Conservation (phyloP, 2,797 vertebrate genomes). For the Enteromius fasciolatus region DNA sequence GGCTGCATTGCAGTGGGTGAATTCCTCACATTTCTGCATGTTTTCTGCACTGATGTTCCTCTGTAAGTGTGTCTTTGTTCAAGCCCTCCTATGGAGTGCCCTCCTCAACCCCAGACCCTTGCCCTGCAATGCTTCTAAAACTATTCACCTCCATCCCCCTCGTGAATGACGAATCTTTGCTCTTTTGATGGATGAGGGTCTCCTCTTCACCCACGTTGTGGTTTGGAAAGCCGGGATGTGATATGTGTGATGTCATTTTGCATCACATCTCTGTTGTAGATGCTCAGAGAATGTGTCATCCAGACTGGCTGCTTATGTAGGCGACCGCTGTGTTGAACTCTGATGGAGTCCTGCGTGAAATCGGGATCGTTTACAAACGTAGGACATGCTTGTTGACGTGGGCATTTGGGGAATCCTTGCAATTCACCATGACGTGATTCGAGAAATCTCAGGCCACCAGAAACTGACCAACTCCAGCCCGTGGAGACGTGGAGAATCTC, state of each 20-base stretch:
- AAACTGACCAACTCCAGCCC: slow-evolving; percentile 19
- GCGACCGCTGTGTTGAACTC: slow-evolving; percentile 17
- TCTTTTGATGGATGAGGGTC: slow-evolving; percentile 39
- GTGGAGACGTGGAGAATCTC: slow-evolving; percentile 28
- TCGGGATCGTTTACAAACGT: slow-evolving; percentile 48
- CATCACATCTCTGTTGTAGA: neutral
- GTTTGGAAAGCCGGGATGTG: slow-evolving; percentile 5
- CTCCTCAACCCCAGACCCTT: slow-evolving; percentile 52
- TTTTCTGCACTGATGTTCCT: slow-evolving; percentile 66
- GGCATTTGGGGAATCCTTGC: slow-evolving; percentile 59
- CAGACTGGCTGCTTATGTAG: slow-evolving; percentile 2
- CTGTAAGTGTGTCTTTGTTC: slow-evolving; percentile 58
- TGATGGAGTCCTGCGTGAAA: slow-evolving; percentile 22
- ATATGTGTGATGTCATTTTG: slow-evolving; percentile 11
- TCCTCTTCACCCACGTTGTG: slow-evolving; percentile 37
- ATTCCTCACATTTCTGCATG: slow-evolving; percentile 78
- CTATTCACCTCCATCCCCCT: slow-evolving; percentile 44
- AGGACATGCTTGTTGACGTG: slow-evolving; percentile 45
- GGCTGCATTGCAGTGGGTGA: slow-evolving; percentile 72
- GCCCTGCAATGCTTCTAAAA: slow-evolving; percentile 26
- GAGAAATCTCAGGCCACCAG: slow-evolving; percentile 26
- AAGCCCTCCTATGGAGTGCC: slow-evolving; percentile 54
- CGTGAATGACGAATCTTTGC: neutral
- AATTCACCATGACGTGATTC: slow-evolving; percentile 61
- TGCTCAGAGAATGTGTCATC: slow-evolving; percentile 4